phyloP scores from a whole-genome alignment of 1,140 invertebrate species.

The Choristoneura fumiferana region DNA sequence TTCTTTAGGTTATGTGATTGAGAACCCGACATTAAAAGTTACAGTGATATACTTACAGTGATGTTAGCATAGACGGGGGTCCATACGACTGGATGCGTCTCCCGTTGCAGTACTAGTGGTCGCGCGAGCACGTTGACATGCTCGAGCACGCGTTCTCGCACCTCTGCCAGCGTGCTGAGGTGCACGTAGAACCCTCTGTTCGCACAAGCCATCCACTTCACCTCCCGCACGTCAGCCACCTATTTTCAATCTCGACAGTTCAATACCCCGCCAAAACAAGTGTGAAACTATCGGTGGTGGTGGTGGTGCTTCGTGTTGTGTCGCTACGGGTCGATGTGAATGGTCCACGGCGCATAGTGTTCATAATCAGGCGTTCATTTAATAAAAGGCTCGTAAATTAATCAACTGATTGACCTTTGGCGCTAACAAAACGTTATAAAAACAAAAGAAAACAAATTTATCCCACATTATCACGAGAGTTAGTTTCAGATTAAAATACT shows the following conservation, averaged over 20 bases:
- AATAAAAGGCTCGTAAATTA: background rate
- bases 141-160: slow-evolving; percentile 95
- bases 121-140: slow-evolving; percentile 95
- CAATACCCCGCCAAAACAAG: too few species aligned
- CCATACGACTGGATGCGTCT: slow-evolving; percentile 92
- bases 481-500: too few species aligned
- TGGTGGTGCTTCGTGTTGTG: background rate
- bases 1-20: too few species aligned
- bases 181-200: slow-evolving; percentile 97
- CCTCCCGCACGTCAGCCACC: slow-evolving; percentile 87
- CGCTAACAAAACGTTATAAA: background rate
- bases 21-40: slow-evolving; percentile 18
- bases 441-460: too few species aligned
- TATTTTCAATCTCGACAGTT: slow-evolving; percentile 31
- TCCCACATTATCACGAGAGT: too few species aligned
- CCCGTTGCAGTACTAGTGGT: slow-evolving; percentile 88
- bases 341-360: background rate
- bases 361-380: background rate
- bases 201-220: slow-evolving; percentile 98
- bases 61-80: slow-evolving; percentile 95
- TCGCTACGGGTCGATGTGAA: slow-evolving; percentile 2
- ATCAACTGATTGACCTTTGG: background rate
- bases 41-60: slow-evolving; percentile 80
- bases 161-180: slow-evolving; percentile 94
- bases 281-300: too few species aligned